phyloP scores from a whole-genome alignment of 35 echinoderm and acorn worm genomes.

The Nesometra sesokonis region DNA sequence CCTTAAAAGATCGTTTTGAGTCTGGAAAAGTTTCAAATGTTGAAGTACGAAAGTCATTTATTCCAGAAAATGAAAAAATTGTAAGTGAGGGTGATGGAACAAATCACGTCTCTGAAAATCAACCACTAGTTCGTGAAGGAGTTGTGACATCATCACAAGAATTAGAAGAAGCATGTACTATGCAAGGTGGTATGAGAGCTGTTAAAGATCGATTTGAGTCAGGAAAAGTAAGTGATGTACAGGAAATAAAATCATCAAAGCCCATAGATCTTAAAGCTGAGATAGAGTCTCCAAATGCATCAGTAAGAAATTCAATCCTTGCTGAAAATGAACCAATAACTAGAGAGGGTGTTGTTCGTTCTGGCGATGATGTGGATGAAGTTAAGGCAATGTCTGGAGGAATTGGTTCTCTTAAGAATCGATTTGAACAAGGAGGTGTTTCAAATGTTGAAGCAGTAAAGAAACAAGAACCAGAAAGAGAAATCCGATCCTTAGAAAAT shows the following conservation, averaged over 20 bases:
- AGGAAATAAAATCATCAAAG: not conserved
- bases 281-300: not conserved
- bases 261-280: not conserved
- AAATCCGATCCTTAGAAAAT: conserved; percentile 37
- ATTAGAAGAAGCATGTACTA: not conserved
- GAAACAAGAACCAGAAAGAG: conserved; percentile 30
- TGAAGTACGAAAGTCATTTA: conserved; percentile 10
- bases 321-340: not conserved
- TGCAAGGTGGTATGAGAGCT: not conserved
- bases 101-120: not conserved
- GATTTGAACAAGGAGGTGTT: conserved; percentile 77
- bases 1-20: conserved; percentile 57
- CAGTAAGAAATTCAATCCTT: not conserved
- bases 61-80: not conserved
- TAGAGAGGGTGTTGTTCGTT: not conserved
- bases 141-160: not conserved
- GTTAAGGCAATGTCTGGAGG: conserved; percentile 28
- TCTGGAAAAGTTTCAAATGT: conserved; percentile 24
- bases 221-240: not conserved
- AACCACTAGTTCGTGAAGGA: not conserved
- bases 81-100: not conserved
- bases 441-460: conserved; percentile 42
- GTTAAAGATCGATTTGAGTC: conserved; percentile 6
- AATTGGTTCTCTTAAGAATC: conserved; percentile 57
- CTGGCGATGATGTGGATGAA: conserved; percentile 19